phyloP scores from a whole-genome alignment of 2,888 invertebrate genomes.

The Phortica magna region DNA sequence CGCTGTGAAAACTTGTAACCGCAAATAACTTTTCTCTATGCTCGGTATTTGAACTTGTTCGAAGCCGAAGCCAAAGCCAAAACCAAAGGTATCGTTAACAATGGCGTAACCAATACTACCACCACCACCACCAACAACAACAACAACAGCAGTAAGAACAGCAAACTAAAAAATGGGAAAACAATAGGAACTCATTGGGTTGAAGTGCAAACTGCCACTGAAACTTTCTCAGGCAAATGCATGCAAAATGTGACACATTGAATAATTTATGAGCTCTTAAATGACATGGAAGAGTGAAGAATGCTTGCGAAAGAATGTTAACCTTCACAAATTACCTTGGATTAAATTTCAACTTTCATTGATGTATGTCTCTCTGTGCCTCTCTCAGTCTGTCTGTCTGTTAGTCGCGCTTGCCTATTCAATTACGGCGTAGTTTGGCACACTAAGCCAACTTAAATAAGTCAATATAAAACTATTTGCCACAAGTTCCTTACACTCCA shows the following conservation, averaged over 20 bases:
- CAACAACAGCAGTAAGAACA: constrained; percentile 52
- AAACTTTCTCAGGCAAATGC: constrained; percentile 45
- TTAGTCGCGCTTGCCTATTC: too few relatives aligned
- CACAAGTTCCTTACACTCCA: too few relatives aligned
- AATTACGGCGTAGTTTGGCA: too few relatives aligned
- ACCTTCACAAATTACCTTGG: too few relatives aligned
- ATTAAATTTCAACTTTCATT: neutral
- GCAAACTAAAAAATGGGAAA: neutral
- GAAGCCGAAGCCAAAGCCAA: constrained; percentile 15
- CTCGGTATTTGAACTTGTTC: neutral
- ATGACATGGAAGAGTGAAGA: constrained; percentile 45
- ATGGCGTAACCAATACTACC: constrained; percentile 21
- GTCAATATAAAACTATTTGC: too few relatives aligned
- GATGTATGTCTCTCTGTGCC: neutral
- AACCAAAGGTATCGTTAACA: constrained; percentile 25
- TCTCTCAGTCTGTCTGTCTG: too few relatives aligned
- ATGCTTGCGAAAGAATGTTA: neutral
- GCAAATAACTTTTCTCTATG: constrained; percentile 8
- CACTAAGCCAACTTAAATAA: too few relatives aligned
- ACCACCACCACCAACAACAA: constrained; percentile 26
- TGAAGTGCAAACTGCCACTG: constrained; percentile 48
- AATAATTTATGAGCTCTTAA: constrained; percentile 68
- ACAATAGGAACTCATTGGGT: constrained; percentile 1
- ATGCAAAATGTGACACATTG: constrained; percentile 57
- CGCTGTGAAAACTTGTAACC: neutral